These are phyloP conservation scores for Polypterus bichir DNA, from an alignment of 2,113 vertebrate species.

Conservation along the genomic window DNA sequence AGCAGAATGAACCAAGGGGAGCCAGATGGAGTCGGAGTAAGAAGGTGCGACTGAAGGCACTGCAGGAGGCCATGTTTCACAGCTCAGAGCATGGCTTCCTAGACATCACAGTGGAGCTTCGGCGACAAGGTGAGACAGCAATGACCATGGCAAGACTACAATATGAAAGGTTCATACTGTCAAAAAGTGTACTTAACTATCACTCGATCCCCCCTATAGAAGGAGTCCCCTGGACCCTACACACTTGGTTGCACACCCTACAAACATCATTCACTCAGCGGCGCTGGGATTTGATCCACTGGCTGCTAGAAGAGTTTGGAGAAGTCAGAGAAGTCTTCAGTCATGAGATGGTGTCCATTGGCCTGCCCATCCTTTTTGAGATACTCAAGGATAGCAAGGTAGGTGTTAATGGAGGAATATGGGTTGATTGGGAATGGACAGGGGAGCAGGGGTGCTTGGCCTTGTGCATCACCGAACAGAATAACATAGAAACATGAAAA, in stretches of 20 bases:
- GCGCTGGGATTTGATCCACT: conserved; percentile 52
- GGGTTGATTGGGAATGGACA: too few species aligned
- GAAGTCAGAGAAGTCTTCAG: conserved; percentile 61
- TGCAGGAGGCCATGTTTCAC: conserved; percentile 68
- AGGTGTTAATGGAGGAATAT: too few species aligned
- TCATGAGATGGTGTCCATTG: conserved; percentile 57
- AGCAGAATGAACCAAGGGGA: conserved; percentile 24
- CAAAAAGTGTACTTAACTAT: not conserved
- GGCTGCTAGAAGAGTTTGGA: conserved; percentile 59
- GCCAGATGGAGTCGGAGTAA: conserved; percentile 30
- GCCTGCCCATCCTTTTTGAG: conserved; percentile 62
- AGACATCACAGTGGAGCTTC: conserved; percentile 70
- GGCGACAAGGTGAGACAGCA: conserved; percentile 53
- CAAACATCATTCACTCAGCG: conserved; percentile 51
- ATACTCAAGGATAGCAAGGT: conserved; percentile 60
- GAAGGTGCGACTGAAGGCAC: conserved; percentile 38
- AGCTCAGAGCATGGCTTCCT: conserved; percentile 64
- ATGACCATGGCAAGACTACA: not conserved
- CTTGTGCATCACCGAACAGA: too few species aligned
- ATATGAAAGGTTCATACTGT: too few species aligned
- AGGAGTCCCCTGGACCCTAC: conserved; percentile 57
- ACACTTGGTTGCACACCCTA: conserved; percentile 62
- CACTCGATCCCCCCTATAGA: not conserved
- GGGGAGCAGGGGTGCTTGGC: too few species aligned
- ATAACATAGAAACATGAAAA: too few species aligned